Conservation (phyloP, 2,797 vertebrate species). For the Alca torda region DNA sequence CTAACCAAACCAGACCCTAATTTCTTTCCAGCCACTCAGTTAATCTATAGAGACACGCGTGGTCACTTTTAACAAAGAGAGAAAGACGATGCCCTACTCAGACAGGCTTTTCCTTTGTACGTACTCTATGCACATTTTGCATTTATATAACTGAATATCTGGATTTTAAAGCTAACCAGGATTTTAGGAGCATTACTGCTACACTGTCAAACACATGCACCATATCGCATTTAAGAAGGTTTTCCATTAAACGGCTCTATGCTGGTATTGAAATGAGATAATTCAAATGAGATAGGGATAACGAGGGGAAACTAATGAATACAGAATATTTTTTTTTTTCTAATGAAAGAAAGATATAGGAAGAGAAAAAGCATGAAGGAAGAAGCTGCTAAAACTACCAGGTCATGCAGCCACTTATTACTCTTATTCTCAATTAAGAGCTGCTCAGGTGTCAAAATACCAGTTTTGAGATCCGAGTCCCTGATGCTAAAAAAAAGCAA, state of each 20-base stretch:
- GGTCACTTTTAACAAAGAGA: slow-evolving; percentile 23
- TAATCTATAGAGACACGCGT: background rate
- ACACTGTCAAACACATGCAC: background rate
- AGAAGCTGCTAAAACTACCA: background rate
- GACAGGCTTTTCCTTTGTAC: slow-evolving; percentile 1
- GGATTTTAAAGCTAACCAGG: background rate
- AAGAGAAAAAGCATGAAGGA: background rate
- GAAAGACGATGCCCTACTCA: background rate
- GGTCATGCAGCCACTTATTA: background rate
- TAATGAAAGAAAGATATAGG: background rate
- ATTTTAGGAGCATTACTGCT: background rate
- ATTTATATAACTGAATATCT: background rate
- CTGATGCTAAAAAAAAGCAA: background rate
- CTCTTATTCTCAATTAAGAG: background rate
- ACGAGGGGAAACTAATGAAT: background rate
- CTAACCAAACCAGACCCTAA: background rate
- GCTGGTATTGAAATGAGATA: background rate
- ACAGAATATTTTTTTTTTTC: no score
- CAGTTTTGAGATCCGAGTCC: background rate
- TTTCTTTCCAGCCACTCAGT: background rate
- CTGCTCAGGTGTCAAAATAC: background rate
- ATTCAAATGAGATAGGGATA: background rate
- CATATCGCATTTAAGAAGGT: background rate
- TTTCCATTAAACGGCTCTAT: background rate
- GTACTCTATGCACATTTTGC: background rate